Evolutionary conservation across 64 coral and sea anemone species (phyloP).

Genomic region (Trachythela sp.): DNA sequence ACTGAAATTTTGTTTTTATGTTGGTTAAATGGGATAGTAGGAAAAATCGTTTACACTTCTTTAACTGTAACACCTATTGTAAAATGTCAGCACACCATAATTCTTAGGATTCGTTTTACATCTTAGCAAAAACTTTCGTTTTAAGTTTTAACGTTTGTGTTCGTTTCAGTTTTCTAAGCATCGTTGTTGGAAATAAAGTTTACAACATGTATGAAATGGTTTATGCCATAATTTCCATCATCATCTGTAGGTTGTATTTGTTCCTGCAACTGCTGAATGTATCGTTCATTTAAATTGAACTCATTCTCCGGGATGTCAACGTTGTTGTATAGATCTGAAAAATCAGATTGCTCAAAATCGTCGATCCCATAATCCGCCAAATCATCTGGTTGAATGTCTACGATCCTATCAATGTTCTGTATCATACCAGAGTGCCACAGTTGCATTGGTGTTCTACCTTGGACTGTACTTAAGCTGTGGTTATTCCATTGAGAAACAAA

Average conservation of each 20-base stretch:
- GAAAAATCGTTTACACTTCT: background rate
- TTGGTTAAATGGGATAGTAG: background rate
- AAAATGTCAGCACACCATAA: background rate
- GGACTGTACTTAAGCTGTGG: constrained; percentile 8
- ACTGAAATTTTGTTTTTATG: background rate
- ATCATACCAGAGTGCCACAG: constrained; percentile 13
- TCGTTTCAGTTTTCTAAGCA: background rate
- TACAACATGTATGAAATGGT: background rate
- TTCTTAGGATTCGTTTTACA: too few relatives aligned
- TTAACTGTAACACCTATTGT: background rate
- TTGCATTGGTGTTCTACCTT: constrained; percentile 2
- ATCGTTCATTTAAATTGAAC: background rate
- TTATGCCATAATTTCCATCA: background rate
- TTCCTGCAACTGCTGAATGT: background rate
- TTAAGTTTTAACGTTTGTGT: too few relatives aligned
- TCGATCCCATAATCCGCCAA: background rate
- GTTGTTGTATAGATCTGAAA: background rate
- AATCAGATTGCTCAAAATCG: constrained; percentile 3
- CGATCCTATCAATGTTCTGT: background rate
- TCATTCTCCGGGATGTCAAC: background rate
- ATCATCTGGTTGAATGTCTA: background rate
- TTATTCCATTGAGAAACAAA: constrained; percentile 30
- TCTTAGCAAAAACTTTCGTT: too few relatives aligned
- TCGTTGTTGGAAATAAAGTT: background rate
- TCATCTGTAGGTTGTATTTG: constrained; percentile 11